Evolutionary conservation across 2,888 invertebrate species (phyloP).

Genomic region (Tetanocera ferruginea): DNA sequence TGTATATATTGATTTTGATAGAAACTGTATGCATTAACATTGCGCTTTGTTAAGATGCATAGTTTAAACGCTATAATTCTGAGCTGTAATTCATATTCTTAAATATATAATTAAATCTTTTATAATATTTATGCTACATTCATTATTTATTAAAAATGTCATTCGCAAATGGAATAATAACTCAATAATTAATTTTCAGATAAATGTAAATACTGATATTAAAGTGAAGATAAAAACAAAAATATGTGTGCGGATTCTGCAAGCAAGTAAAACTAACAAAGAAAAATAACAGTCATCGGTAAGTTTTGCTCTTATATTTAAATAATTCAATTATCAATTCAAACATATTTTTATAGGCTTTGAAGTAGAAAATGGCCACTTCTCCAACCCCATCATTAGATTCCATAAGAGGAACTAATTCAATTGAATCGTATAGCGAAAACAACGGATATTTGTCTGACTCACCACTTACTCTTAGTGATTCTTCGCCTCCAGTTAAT

Average conservation of each 20-base stretch:
- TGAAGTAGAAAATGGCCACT: slow-evolving; percentile 85
- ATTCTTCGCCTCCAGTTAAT: slow-evolving; percentile 88
- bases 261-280: background rate
- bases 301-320: too few species aligned
- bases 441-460: slow-evolving; percentile 83
- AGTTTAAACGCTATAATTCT: background rate
- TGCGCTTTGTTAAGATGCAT: background rate
- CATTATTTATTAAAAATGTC: too few species aligned
- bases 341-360: background rate
- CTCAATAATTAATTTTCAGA: too few species aligned
- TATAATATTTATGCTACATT: too few species aligned
- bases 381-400: slow-evolving; percentile 89
- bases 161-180: too few species aligned
- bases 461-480: slow-evolving; percentile 86
- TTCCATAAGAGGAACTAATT: slow-evolving; percentile 88
- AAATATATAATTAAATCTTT: too few species aligned
- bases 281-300: too few species aligned
- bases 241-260: background rate
- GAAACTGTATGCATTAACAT: background rate
- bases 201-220: too few species aligned
- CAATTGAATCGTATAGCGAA: slow-evolving; percentile 88
- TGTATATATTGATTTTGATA: too few species aligned
- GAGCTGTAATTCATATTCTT: too few species aligned
- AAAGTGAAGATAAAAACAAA: background rate
- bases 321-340: too few species aligned